Evolutionary conservation across 2,888 invertebrate species (phyloP), one percentile per base, ranked within the genome.

Genomic region (Orthosia gothica): DNA sequence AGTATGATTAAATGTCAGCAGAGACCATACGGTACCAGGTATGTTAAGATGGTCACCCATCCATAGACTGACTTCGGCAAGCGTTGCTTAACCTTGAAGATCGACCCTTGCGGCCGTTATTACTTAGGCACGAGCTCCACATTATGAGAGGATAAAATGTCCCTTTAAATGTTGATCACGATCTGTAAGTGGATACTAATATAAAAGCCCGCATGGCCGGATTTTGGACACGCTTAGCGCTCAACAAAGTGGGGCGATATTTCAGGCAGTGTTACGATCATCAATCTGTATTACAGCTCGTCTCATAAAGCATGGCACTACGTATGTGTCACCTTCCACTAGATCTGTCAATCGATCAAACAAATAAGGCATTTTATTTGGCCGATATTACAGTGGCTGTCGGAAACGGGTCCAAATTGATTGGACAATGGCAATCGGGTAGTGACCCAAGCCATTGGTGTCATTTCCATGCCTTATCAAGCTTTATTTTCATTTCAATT

Each of bases 261-360:
- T 79, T 87, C 68, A 84, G 54, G 20, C 55, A 67, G 52, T 71
- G 55, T 67, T 64, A 26, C 50, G 50, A 67, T 74, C 85, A 85
- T 87, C 83, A 87, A 87, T 87, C 79, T 84, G 79, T 82, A 80
- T 85, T 87, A 87, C 71, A 68, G 58, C 65, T 76, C 70, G 54
- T 72, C 76, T 77, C 61, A 82, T 82, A 79, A 84, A 87, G 76
- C 71, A 79, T 70, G 77, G 75, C 75, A 77, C 70, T 71, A 69
- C 58, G 74, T 78, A 66, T 59, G 55, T 87, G 80, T 85, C 82
- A 80, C 85, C 59, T 77, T 70, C 61, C 49, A 74, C 66, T 76
- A 67, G 74, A 76, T 74, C 74, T 76, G 61, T 55, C 77, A 72
- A 85, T 87, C 82, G 66, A 87, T 85, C 79, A 79, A 73, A 82